phyloP scores from a whole-genome alignment of 2,797 vertebrate genomes.

The Phoeniculus purpureus region DNA sequence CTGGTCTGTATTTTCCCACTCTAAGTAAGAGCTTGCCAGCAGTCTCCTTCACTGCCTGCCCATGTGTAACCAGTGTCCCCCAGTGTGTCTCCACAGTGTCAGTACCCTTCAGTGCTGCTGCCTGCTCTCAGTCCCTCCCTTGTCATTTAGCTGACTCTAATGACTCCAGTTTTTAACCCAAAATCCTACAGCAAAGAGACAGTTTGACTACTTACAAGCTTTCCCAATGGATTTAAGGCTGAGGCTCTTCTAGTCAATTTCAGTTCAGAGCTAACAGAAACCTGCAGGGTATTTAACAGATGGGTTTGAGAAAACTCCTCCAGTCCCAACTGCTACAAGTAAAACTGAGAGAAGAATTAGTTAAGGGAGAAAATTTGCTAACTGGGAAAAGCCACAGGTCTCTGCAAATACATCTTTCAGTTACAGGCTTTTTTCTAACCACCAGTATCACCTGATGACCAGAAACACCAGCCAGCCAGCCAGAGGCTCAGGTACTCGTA shows the following conservation, averaged over 20 bases:
- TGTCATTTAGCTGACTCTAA: too few relatives aligned
- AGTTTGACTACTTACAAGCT: too few relatives aligned
- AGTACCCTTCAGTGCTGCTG: background rate
- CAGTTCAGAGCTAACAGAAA: too few relatives aligned
- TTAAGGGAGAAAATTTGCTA: background rate
- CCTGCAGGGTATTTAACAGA: too few relatives aligned
- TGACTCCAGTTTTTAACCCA: too few relatives aligned
- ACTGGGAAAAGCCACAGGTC: background rate
- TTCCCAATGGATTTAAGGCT: too few relatives aligned
- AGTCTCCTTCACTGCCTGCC: background rate
- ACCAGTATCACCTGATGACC: background rate
- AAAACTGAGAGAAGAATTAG: too few relatives aligned
- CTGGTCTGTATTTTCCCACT: too few relatives aligned
- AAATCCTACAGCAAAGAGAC: too few relatives aligned
- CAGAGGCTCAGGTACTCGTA: background rate
- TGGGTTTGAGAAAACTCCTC: too few relatives aligned
- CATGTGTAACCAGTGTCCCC: accelerated
- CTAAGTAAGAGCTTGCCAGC: background rate
- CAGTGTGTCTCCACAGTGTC: accelerated
- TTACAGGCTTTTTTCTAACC: background rate
- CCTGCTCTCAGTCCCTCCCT: background rate
- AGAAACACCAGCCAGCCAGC: background rate
- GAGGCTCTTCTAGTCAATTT: too few relatives aligned
- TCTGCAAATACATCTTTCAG: background rate
- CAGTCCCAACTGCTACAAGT: too few relatives aligned